A percentile compares a stretch with the other conserved stretches of the same genome.
Evolutionary conservation across 2,797 vertebrate species (phyloP).

Genomic region (Pelodytes ibericus): DNA sequence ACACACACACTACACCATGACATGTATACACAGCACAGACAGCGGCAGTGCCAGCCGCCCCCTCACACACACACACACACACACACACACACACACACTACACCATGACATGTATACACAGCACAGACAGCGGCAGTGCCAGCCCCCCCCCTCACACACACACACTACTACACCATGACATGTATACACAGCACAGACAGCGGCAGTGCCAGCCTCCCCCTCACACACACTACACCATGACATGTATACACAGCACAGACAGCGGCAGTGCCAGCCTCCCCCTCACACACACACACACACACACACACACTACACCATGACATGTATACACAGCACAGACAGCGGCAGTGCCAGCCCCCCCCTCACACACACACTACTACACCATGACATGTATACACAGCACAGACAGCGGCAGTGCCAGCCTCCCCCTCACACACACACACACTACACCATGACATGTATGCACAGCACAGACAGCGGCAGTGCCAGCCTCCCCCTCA

Average conservation of each 20-base stretch:
- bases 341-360: background rate
- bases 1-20: background rate
- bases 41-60: background rate
- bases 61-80: background rate
- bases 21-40: conserved; percentile 10
- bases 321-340: background rate
- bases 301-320: background rate
- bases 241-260: background rate
- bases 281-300: too few relatives aligned
- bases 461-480: background rate
- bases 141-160: too few relatives aligned
- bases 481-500: background rate
- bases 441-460: background rate
- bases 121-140: too few relatives aligned
- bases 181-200: background rate
- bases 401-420: too few relatives aligned
- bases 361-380: conserved; percentile 4
- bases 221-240: conserved; percentile 2
- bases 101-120: too few relatives aligned
- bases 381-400: conserved; percentile 6
- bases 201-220: background rate
- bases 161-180: background rate
- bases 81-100: too few relatives aligned
- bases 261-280: background rate
- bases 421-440: background rate